Base-by-base conservation (phyloP, 2,113 vertebrate species). In the Pyrgilauda ruficollis region DNA sequence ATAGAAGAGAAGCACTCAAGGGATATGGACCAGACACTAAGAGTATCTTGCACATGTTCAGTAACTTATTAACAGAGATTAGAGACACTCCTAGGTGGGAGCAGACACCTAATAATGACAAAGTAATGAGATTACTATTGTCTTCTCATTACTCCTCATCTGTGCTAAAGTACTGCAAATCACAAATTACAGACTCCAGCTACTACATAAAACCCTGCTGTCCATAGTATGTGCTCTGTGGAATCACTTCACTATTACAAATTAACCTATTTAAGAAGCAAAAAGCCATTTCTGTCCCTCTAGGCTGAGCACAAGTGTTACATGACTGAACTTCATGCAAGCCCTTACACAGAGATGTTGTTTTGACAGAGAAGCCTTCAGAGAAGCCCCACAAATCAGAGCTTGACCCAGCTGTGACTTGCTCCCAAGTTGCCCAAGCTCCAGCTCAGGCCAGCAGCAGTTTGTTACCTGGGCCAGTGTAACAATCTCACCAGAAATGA, bases 131-230 rank as follows among this genome's bases (percentile, higher is more conserved):
- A 44, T 63, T 35, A 87, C 61, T 78, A 78, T 2, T 5, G 62
- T 76, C 73, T 79, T 61, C 50, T 72, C 58, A 82, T 84, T 94
- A 66, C 27, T 84, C 69, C 66, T 78, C 69, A 91, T 59, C 77
- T 63, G 8, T 9, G 44, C 58, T 66, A 41, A 90, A 70, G 62
- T 27, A 27, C 69, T 70, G 44, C 80, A 89, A 84, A 94, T 76
- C 68, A 73, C 77, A 77, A 81, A 61, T 47, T 55, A 88, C 10
- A 68, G 69, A 35, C 44, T 55, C 70, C 49, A 87, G 90, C 37
- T 62, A 52, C 58, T 52, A 19, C 56, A 33, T 50, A 78, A 88
- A 90, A 66, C 72, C n/a, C 46, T 22, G 52, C 39, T 73, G 64
- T 31, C 58, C 2, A 0, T 3, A 14, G 11, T 7, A 15, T 2